Conservation (phyloP, 2,113 vertebrate genomes). For the Hypocryptadius cinnamomeus region DNA sequence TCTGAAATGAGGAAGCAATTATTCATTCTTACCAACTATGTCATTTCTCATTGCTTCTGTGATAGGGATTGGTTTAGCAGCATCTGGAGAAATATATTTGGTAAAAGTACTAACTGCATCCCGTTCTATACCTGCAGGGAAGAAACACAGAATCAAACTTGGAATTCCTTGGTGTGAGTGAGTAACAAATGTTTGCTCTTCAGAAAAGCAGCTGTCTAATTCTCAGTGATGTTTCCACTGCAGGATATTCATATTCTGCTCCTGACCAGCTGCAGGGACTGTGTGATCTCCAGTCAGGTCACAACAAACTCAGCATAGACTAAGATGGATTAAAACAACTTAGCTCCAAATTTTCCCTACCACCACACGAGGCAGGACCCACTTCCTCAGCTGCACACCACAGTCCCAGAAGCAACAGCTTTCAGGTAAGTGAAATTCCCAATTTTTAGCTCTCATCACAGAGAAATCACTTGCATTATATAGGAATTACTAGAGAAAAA, state of each 20-base stretch:
- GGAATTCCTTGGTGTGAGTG: neutral
- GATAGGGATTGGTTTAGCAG: conserved; percentile 91
- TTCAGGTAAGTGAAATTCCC: neutral
- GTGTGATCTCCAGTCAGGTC: neutral
- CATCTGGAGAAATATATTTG: conserved; percentile 97
- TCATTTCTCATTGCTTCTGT: conserved; percentile 93
- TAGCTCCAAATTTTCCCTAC: neutral
- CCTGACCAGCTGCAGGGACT: neutral
- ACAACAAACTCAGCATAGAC: neutral
- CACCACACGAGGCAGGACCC: neutral
- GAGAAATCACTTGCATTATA: neutral
- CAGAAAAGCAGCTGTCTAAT: neutral
- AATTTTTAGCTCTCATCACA: neutral
- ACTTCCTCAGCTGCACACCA: neutral
- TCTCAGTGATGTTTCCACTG: neutral
- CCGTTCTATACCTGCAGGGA: conserved; percentile 86
- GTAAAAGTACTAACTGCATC: conserved; percentile 97
- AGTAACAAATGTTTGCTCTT: neutral
- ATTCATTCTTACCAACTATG: conserved; percentile 87
- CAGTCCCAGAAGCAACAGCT: neutral
- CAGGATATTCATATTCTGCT: neutral
- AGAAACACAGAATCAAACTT: conserved; percentile 2
- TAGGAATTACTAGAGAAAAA: neutral
- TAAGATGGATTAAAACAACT: neutral
- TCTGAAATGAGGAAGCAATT: neutral